Base-by-base conservation (phyloP, 2,797 vertebrate species). In the Myotis planiceps region DNA sequence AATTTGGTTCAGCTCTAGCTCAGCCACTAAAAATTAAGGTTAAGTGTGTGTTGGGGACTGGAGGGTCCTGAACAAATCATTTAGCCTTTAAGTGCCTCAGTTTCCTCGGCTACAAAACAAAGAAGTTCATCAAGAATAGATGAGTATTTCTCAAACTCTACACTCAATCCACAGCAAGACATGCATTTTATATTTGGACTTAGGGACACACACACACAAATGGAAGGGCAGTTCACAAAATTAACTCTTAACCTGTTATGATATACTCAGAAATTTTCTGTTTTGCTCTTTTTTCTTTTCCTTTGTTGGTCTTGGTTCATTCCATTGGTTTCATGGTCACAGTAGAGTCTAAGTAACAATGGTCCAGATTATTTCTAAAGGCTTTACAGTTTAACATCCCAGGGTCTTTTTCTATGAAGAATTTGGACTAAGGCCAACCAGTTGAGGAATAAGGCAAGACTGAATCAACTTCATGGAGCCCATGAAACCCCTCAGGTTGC, bases 281-380 rank as follows among this genome's bases (percentile, higher is more conserved):
- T 53, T 87, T 80, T 68, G 37, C 60, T 88, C 27, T 74, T 87
- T 68, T 53, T 71, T 85, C 32, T 68, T 76, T 90, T 84, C 23
- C 55, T 92, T 90, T 90, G 23, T 51, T 90, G 13, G 14, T 66
- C 75, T 95, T 72, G 6, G 90, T 39, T 47, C n/a, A 76, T n/a
- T 34, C 90, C 51, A 53, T 7, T 34, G 14, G 82, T 69, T 69
- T 88, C 34, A 90, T 29, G 45, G 85, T 3, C 15, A 65, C 21
- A 53, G 32, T 9, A 71, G 18, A 71, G 21, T 29, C 63, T 87
- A 92, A 89, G 32, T n/a, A 94, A 89, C 34, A 63, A 16, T 34
- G 29, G 45, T 51, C 49, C 87, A 72, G 25, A 58, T 32, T 79
- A 94, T 88, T 86, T 86, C 21, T 71, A 92, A 65, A 37, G 58